A percentile compares a stretch with the other conserved stretches of the same genome.
Evolutionary conservation across 2,113 vertebrate genomes (phyloP).

Genomic region (Syrrhaptes paradoxus): DNA sequence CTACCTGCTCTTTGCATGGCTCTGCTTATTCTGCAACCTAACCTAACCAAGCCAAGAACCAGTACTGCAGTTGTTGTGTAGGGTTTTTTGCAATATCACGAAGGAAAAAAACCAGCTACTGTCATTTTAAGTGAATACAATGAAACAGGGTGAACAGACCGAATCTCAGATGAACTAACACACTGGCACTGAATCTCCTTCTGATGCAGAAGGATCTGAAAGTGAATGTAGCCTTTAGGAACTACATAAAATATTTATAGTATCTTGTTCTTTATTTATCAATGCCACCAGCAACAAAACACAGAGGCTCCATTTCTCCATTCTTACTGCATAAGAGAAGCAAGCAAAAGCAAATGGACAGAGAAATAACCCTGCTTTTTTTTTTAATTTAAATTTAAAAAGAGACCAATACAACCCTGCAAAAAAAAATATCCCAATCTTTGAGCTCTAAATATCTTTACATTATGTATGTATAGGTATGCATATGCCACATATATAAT

Average conservation of each 20-base stretch:
- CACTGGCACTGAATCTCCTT: not conserved
- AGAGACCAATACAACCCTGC: not conserved
- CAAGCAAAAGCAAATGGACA: not conserved
- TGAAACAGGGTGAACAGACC: not conserved
- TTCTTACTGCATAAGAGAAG: not conserved
- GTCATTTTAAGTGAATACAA: not conserved
- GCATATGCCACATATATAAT: not conserved
- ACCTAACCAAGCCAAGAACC: not conserved
- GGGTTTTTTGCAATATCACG: not conserved
- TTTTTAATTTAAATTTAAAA: not conserved
- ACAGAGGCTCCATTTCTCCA: conserved; percentile 1
- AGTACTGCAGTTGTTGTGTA: not conserved
- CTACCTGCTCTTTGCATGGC: not conserved
- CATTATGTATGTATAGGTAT: not conserved
- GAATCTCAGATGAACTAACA: not conserved
- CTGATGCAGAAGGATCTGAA: conserved; percentile 22
- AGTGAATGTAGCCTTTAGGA: conserved; percentile 58
- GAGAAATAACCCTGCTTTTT: not conserved
- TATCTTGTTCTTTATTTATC: conserved; percentile 66
- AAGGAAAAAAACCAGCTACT: not conserved
- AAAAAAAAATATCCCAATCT: not conserved
- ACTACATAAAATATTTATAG: conserved; percentile 64
- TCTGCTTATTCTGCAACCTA: not conserved
- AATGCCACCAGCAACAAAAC: conserved; percentile 49
- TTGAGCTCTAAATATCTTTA: not conserved